Evolutionary conservation across 2,113 vertebrate species (phyloP).

Genomic region (Leucopsar rothschildi): DNA sequence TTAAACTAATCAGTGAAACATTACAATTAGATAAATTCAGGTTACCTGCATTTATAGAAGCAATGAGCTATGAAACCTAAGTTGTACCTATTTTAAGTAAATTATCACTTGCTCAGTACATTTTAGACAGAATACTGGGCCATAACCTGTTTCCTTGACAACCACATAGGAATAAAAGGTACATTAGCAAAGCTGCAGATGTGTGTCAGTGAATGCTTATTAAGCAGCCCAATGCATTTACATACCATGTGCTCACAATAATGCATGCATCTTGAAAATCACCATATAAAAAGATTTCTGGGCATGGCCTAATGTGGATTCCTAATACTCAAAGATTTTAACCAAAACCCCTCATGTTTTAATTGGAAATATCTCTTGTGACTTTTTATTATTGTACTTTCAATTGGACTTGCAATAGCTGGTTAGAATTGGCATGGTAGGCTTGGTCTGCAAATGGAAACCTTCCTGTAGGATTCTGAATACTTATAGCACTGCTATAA

Average conservation of each 20-base stretch:
- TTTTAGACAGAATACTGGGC: constrained; percentile 79
- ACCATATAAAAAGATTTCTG: constrained; percentile 41
- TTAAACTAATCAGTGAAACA: background rate
- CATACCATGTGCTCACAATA: constrained; percentile 44
- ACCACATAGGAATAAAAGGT: constrained; percentile 80
- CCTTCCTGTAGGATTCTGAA: background rate
- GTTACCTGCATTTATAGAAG: background rate
- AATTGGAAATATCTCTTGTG: background rate
- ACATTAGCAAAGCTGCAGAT: constrained; percentile 67
- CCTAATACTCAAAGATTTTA: constrained; percentile 2
- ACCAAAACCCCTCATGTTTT: background rate
- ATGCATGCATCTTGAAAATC: constrained; percentile 48
- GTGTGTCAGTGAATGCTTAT: constrained; percentile 58
- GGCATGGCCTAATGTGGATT: background rate
- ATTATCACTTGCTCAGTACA: constrained; percentile 37
- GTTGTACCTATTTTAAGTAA: background rate
- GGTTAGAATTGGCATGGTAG: background rate
- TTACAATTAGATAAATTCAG: background rate
- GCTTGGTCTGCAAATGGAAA: background rate
- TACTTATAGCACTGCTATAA: background rate
- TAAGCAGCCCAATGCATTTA: constrained; percentile 54
- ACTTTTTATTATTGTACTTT: background rate
- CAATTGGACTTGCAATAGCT: background rate
- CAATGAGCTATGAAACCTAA: background rate
- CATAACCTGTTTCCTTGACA: constrained; percentile 85